phyloP scores from a whole-genome alignment of 2,113 vertebrate genomes.

The Dromas ardeola region DNA sequence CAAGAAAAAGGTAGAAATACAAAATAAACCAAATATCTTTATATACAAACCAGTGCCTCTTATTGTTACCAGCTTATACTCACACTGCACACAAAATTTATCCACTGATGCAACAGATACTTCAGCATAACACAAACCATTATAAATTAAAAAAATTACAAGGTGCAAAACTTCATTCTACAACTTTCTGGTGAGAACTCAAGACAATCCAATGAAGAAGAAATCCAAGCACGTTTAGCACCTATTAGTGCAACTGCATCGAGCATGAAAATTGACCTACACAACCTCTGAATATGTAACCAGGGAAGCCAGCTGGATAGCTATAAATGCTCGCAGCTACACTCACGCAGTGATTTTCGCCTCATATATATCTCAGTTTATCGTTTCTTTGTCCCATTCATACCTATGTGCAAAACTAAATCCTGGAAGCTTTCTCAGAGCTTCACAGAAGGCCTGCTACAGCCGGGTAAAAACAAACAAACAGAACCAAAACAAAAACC shows the following conservation, averaged over 20 bases:
- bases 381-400: slow-evolving; percentile 59
- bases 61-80: slow-evolving; percentile 74
- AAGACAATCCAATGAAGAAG: slow-evolving; percentile 48
- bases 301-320: slow-evolving; percentile 7
- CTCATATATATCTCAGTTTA: slow-evolving; percentile 39
- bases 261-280: slow-evolving; percentile 32
- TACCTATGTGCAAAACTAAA: slow-evolving; percentile 70
- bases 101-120: slow-evolving; percentile 71
- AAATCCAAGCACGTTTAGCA: slow-evolving; percentile 69
- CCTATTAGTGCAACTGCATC: slow-evolving; percentile 67
- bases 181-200: slow-evolving; percentile 74
- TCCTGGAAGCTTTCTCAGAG: slow-evolving; percentile 25
- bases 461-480: slow-evolving; percentile 32
- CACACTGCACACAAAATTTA: slow-evolving; percentile 63
- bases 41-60: slow-evolving; percentile 93
- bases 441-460: slow-evolving; percentile 33
- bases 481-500: not conserved
- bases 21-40: slow-evolving; percentile 86
- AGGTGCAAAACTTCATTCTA: slow-evolving; percentile 81
- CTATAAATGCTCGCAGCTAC: slow-evolving; percentile 34
- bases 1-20: slow-evolving; percentile 80
- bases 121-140: slow-evolving; percentile 79
- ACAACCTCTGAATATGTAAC: not conserved
- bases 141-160: slow-evolving; percentile 83
- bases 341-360: slow-evolving; percentile 25